Evolutionary conservation across 2,113 vertebrate species (phyloP), one percentile per base, ranked within the genome.

Genomic region (Scatophagus argus): DNA sequence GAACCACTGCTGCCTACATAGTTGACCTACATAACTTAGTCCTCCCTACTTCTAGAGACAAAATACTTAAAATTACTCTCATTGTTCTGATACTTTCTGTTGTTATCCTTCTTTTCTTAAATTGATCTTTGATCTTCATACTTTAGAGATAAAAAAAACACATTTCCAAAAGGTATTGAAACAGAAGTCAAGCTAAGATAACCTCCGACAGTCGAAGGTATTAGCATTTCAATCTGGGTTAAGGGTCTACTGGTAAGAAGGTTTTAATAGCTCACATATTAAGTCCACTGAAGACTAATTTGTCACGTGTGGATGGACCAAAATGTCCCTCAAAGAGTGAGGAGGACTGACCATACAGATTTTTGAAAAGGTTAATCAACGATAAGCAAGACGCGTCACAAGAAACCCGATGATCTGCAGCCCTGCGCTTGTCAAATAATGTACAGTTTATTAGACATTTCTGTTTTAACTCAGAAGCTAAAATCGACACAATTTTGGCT

Each of bases 201-300:
- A 56, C 23, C 16, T 9, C n/a, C 25, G 6, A 58, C 12, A 36
- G 36, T 17, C 46, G 21, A 14, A 3, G n/a, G 3, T 59, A 47
- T 39, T 12, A 25, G 17, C 16, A 27, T 52, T 52, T 31, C 5
- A 31, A 4, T 16, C 5, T 43, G 27, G 46, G 32, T 59, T 16
- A 46, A 55, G 46, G 23, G 59, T 19, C 9, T 3, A 38, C 17
- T n/a, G 32, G 12, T 17, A 5, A 25, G 17, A 38, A 27, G 41
- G 13, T 61, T 47, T 82, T 49, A 76, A 81, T 62, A 25, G 58
- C 34, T 87, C 38, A 78, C 39, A 61, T 32, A 69, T 81, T 71
- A 61, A 66, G 1, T 21, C 13, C 25, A 32, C 23, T 51, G 67
- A n/a, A 11, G 27, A 16, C 43, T 11, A n/a, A 61, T 72, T 68